phyloP scores from a whole-genome alignment of 2,113 vertebrate species.

The Gila orcuttii region DNA sequence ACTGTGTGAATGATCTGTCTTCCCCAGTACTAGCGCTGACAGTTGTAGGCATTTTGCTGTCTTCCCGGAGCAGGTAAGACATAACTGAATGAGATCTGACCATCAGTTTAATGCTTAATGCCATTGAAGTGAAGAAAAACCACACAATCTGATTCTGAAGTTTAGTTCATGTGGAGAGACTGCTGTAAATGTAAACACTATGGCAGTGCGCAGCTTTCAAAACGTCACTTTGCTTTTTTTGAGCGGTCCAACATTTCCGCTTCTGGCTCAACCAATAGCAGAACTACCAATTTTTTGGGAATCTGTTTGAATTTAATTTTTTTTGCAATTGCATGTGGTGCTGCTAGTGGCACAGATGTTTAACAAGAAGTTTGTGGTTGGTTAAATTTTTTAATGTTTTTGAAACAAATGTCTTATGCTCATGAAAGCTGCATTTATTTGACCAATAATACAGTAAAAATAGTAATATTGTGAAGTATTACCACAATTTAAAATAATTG shows the following conservation, averaged over 20 bases:
- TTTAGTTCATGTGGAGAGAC: background rate
- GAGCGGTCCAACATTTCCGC: background rate
- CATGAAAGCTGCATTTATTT: background rate
- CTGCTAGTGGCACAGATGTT: background rate
- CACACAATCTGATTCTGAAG: background rate
- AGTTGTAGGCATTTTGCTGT: constrained; percentile 66
- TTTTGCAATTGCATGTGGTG: background rate
- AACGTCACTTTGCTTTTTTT: background rate
- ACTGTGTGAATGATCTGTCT: constrained; percentile 74
- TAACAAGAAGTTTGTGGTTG: background rate
- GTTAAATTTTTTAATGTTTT: background rate
- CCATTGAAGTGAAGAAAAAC: background rate
- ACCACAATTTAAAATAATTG: background rate
- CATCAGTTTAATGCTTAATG: too few species aligned
- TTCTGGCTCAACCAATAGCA: background rate
- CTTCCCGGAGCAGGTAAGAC: constrained; percentile 70
- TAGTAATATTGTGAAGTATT: background rate
- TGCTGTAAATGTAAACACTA: background rate
- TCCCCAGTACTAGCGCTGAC: constrained; percentile 69
- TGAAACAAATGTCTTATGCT: background rate
- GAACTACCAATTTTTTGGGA: background rate
- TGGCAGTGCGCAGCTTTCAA: background rate
- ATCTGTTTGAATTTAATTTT: background rate
- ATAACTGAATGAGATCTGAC: background rate
- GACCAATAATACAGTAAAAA: background rate